These are phyloP conservation scores for Tribolium castaneum DNA, from an alignment of 1,140 invertebrate genomes.

Conservation along the genomic window DNA sequence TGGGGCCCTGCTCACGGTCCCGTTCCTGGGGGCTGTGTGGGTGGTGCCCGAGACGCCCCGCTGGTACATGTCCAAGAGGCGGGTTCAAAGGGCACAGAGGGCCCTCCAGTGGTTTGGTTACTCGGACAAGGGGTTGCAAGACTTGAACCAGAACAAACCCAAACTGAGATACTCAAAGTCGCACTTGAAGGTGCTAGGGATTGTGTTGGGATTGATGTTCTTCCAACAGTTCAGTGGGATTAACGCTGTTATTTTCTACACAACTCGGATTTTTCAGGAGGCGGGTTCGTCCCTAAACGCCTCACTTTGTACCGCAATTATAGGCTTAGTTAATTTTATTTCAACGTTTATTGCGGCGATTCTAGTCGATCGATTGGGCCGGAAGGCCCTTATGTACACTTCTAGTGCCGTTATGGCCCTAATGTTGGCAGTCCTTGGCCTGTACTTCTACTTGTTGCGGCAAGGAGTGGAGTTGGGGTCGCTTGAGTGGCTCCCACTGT, in stretches of 20 bases:
- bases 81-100: slow-evolving; percentile 77
- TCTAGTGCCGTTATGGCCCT: slow-evolving; percentile 81
- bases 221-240: slow-evolving; percentile 95
- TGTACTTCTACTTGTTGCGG: slow-evolving; percentile 79
- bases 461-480: slow-evolving; percentile 66
- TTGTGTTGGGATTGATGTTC: slow-evolving; percentile 89
- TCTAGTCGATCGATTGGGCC: slow-evolving; percentile 84
- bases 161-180: slow-evolving; percentile 73
- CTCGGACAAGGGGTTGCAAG: slow-evolving; percentile 81
- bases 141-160: slow-evolving; percentile 79
- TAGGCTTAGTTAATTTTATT: slow-evolving; percentile 89
- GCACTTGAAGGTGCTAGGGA: slow-evolving; percentile 79
- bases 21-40: slow-evolving; percentile 78
- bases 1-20: slow-evolving; percentile 78
- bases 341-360: slow-evolving; percentile 87
- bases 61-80: slow-evolving; percentile 85
- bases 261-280: slow-evolving; percentile 84
- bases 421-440: slow-evolving; percentile 76
- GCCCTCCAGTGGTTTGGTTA: slow-evolving; percentile 81
- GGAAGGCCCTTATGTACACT: slow-evolving; percentile 86
- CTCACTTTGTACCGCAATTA: slow-evolving; percentile 81
- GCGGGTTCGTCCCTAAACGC: slow-evolving; percentile 80
- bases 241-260: slow-evolving; percentile 94
- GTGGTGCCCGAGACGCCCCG: slow-evolving; percentile 91
- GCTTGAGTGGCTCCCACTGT: slow-evolving; percentile 83